Evolutionary conservation across 1,140 invertebrate genomes (phyloP), one percentile per base, ranked within the genome.

Genomic region (Drosophila quadrilineata): DNA sequence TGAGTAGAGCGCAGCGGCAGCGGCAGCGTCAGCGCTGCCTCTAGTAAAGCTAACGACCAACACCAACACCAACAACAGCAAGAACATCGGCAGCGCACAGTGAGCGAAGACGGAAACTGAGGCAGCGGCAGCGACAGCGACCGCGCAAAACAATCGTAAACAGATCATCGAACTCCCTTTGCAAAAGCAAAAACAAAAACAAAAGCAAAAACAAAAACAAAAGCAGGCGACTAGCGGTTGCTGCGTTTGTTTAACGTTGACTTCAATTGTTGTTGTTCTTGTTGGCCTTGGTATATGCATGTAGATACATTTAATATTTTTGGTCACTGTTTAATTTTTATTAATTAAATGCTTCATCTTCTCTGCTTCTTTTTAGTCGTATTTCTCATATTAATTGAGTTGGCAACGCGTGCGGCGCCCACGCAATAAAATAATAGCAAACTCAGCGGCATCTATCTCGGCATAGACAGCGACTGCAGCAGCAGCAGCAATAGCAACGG

Each of bases 81-180:
- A 16, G 50, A 62, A 35, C 17, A 46, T 53, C 26, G 67, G 48
- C 53, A 60, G 48, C 10, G 43, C 26, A 67, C 56, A 40, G n/a
- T n/a, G n/a, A n/a, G n/a, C n/a, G n/a, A n/a, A n/a, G n/a, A n/a
- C n/a, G n/a, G n/a, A n/a, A n/a, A n/a, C n/a, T n/a, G n/a, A n/a
- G n/a, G n/a, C n/a, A n/a, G n/a, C n/a, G n/a, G n/a, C n/a, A n/a
- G n/a, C n/a, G n/a, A n/a, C n/a, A n/a, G n/a, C n/a, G n/a, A 46
- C 12, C 16, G 53, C 56, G 57, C 50, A 76, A 59, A 70, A 76
- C 62, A 82, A 80, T 73, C 73, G 65, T 85, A 85, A 84, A 85
- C 77, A 84, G 79, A 84, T 84, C 79, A 75, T 85, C 79, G 79
- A 84, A 85, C 79, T 85, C 66, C 58, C 59, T 70, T 43, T 54